Evolutionary conservation across 2,113 vertebrate genomes (phyloP).

Genomic region (Epinephelus lanceolatus): DNA sequence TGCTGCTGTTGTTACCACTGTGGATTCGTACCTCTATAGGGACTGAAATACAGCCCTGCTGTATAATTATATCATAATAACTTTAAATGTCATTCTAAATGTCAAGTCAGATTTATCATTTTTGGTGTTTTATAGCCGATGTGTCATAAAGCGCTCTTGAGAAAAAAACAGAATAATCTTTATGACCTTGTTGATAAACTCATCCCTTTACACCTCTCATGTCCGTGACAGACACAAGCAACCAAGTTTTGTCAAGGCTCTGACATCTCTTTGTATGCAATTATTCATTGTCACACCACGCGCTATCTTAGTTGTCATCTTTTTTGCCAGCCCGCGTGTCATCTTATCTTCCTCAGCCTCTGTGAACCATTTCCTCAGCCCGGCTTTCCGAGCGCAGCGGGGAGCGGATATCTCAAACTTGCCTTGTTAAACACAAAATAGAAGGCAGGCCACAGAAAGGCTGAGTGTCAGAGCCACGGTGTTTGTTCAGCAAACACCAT

Average conservation of each 20-base stretch:
- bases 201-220: constrained; percentile 7
- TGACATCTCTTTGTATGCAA: constrained; percentile 55
- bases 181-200: constrained; percentile 36
- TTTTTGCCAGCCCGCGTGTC: constrained; percentile 32
- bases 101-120: neutral
- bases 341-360: constrained; percentile 55
- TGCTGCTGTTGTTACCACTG: too few species aligned
- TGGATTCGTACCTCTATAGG: too few species aligned
- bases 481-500: constrained; percentile 51
- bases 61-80: constrained; percentile 8
- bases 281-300: constrained; percentile 57
- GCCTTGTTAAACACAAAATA: constrained; percentile 65
- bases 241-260: constrained; percentile 44
- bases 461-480: constrained; percentile 40
- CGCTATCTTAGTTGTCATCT: constrained; percentile 55
- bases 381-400: constrained; percentile 32
- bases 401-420: constrained; percentile 61
- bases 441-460: constrained; percentile 44
- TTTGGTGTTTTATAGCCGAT: neutral
- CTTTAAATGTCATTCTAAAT: constrained; percentile 17
- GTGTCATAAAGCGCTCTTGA: neutral
- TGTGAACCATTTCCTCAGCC: constrained; percentile 49
- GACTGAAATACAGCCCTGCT: too few species aligned
- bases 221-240: constrained; percentile 11
- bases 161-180: constrained; percentile 1